A percentile compares a stretch with the other conserved stretches of the same genome.
Evolutionary conservation across 2,797 vertebrate species (phyloP).

Genomic region (Cheirogaleus major): DNA sequence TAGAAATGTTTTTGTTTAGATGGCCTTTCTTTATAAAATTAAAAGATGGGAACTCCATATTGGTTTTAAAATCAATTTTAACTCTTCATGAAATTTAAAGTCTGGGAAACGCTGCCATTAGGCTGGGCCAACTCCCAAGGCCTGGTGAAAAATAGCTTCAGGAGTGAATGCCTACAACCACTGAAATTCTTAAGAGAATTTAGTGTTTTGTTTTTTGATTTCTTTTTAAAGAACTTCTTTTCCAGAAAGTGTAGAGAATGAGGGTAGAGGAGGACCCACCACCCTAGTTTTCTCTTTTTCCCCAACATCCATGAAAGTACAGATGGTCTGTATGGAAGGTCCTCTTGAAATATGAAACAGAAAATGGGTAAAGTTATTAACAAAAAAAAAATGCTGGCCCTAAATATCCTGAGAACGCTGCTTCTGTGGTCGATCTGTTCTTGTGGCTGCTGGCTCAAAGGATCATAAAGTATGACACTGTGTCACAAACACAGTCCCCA

Average conservation of each 20-base stretch:
- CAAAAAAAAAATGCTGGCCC: neutral
- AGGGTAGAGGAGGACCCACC: neutral
- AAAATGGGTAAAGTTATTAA: neutral
- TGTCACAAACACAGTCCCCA: neutral
- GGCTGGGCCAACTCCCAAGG: neutral
- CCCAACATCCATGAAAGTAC: neutral
- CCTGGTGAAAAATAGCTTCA: neutral
- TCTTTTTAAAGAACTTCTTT: neutral
- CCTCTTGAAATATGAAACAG: neutral
- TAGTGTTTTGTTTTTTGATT: neutral
- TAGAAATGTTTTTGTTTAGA: neutral
- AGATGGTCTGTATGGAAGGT: neutral
- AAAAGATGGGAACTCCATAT: neutral
- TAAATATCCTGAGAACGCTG: neutral
- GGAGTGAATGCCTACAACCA: neutral
- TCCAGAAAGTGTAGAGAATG: neutral
- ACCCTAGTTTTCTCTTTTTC: neutral
- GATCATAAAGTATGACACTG: neutral
- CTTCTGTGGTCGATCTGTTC: neutral
- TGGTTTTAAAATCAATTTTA: constrained; percentile 22
- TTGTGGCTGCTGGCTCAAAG: neutral
- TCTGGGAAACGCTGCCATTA: neutral
- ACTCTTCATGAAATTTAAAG: neutral
- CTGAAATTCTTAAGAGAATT: neutral
- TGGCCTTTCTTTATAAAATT: neutral